phyloP scores from a whole-genome alignment of 2,888 invertebrate genomes.

The Unio delphinus region DNA sequence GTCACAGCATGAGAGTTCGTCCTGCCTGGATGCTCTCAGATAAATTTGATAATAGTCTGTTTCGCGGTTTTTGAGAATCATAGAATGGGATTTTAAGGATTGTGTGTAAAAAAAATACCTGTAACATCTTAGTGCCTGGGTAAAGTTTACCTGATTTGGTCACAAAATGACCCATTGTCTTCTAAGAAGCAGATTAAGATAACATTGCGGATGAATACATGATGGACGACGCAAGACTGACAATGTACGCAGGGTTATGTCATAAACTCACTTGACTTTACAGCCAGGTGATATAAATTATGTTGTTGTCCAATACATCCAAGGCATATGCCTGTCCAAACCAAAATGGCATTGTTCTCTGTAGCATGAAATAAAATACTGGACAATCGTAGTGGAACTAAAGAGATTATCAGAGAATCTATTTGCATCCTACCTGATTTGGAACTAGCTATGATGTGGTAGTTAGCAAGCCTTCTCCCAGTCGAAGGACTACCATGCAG shows the following conservation, averaged over 20 bases:
- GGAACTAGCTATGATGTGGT: slow-evolving; percentile 65
- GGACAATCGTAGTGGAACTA: background rate
- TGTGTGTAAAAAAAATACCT: no score
- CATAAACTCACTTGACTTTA: background rate
- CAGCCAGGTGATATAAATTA: background rate
- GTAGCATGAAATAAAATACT: background rate
- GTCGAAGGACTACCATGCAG: slow-evolving; percentile 68
- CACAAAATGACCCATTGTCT: no score
- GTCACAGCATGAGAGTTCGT: no score
- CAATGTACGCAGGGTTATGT: slow-evolving; percentile 1
- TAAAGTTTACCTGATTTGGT: no score
- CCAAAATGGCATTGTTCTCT: background rate
- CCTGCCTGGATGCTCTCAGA: no score
- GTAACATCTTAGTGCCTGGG: no score
- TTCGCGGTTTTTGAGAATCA: no score
- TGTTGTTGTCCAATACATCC: background rate
- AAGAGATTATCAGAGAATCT: background rate
- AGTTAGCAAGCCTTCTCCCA: slow-evolving; percentile 66
- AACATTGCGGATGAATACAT: background rate
- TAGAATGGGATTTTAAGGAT: no score
- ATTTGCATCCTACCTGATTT: slow-evolving; percentile 63
- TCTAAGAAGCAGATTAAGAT: no score
- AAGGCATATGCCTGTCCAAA: no score
- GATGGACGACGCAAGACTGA: background rate
- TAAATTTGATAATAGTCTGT: no score